Conservation (phyloP, 2,113 vertebrate genomes). For the Ptilonorhynchus violaceus region DNA sequence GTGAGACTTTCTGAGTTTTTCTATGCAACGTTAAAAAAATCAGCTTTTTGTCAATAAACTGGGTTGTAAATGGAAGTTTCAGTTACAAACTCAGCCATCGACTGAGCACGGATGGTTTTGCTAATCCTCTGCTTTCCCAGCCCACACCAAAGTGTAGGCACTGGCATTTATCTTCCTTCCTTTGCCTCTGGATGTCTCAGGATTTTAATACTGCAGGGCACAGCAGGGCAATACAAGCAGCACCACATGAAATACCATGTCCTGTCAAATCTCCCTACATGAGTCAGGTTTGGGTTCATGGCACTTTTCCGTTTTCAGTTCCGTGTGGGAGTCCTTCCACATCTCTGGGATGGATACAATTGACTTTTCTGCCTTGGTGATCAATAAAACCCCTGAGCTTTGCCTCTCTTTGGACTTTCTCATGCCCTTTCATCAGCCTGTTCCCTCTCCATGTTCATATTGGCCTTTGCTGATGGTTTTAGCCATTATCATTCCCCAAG, state of each 20-base stretch:
- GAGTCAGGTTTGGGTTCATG: not conserved
- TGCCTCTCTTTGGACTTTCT: not conserved
- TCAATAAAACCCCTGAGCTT: not conserved
- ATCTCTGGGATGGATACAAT: not conserved
- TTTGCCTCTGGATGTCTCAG: not conserved
- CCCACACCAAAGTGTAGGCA: not conserved
- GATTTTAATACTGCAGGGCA: not conserved
- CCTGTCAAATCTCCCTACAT: not conserved
- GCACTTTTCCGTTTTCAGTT: not conserved
- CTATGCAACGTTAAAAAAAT: not conserved
- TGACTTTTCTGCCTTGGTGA: not conserved
- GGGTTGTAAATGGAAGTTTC: not conserved
- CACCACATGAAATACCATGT: not conserved
- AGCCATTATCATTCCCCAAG: not conserved
- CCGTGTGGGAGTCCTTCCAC: not conserved
- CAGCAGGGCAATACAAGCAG: not conserved
- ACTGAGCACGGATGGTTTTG: accelerated
- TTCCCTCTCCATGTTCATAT: not conserved
- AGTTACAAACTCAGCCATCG: not conserved
- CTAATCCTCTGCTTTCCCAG: not conserved
- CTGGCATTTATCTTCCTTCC: not conserved
- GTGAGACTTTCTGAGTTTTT: not conserved
- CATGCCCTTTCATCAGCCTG: not conserved
- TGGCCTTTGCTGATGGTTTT: not conserved
- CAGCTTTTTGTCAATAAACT: not conserved